phyloP scores from a whole-genome alignment of 1,140 invertebrate genomes.

The Pseudoatta argentina region DNA sequence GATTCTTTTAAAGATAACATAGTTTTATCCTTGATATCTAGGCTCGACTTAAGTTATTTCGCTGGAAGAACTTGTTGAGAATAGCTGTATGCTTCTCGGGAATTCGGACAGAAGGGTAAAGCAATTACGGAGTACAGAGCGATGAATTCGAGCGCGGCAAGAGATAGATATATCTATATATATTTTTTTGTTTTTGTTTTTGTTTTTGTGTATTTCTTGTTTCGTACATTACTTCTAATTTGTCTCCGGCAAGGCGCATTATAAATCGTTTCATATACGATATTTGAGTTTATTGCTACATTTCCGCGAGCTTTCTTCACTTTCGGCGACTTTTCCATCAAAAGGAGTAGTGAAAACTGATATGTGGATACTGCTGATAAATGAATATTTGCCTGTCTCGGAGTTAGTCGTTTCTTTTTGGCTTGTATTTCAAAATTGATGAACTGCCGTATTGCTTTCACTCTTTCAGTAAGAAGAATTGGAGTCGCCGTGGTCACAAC shows the following conservation, averaged over 20 bases:
- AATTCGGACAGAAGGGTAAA: slow-evolving; percentile 53
- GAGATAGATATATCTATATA: slow-evolving; percentile 62
- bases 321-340: slow-evolving; percentile 38
- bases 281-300: slow-evolving; percentile 69
- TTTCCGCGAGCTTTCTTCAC: slow-evolving; percentile 44
- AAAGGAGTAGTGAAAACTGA: slow-evolving; percentile 31
- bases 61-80: background rate
- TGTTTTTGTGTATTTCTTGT: slow-evolving; percentile 74
- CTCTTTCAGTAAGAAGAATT: slow-evolving; percentile 34
- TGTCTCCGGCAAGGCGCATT: slow-evolving; percentile 62
- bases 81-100: background rate
- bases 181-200: slow-evolving; percentile 69
- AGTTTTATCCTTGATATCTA: background rate
- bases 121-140: slow-evolving; percentile 61
- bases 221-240: slow-evolving; percentile 70
- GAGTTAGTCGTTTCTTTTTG: slow-evolving; percentile 34
- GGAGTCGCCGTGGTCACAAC: background rate
- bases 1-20: background rate
- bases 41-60: background rate
- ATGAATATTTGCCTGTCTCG: slow-evolving; percentile 35
- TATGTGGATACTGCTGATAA: slow-evolving; percentile 28
- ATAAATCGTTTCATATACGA: slow-evolving; percentile 62
- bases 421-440: slow-evolving; percentile 25
- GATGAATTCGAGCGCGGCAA: slow-evolving; percentile 62
- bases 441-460: slow-evolving; percentile 51